Evolutionary conservation across 2,888 invertebrate genomes (phyloP).

Genomic region (Lasioglossum malachurum): DNA sequence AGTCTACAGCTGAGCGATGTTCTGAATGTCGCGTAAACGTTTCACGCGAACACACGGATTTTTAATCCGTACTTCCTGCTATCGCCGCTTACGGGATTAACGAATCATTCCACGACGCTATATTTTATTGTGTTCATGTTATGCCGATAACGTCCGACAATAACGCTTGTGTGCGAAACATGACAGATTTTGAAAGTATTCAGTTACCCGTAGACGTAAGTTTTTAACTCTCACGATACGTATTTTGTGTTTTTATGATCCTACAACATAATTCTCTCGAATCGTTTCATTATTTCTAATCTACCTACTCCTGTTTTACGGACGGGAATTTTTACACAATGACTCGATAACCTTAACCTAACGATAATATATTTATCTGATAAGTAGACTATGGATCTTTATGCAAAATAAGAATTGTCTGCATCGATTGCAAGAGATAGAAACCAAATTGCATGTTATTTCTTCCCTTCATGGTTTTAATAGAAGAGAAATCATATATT

Average conservation of each 20-base stretch:
- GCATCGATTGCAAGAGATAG: no score
- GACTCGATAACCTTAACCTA: slow-evolving; percentile 7
- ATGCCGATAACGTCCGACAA: slow-evolving; percentile 61
- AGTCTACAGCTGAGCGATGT: slow-evolving; percentile 19
- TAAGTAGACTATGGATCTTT: no score
- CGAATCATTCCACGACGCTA: slow-evolving; percentile 9
- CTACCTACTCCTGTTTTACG: not conserved
- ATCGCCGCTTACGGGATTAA: not conserved
- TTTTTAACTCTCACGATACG: not conserved
- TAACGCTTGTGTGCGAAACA: slow-evolving; percentile 47
- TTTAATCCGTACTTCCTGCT: slow-evolving; percentile 8
- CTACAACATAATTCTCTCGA: not conserved
- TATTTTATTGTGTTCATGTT: not conserved
- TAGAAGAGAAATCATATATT: no score
- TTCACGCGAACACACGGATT: slow-evolving; percentile 12
- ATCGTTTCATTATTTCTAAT: not conserved
- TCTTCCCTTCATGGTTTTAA: no score
- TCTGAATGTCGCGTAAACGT: slow-evolving; percentile 15
- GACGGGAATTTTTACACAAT: not conserved
- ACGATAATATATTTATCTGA: not conserved
- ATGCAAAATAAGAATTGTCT: no score
- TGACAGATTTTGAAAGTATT: slow-evolving; percentile 59
- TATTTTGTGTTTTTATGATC: no score
- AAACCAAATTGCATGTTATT: no score
- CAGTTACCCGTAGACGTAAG: slow-evolving; percentile 75